Conservation (phyloP, 2,888 invertebrate species). For the Sclerodermus sp. region DNA sequence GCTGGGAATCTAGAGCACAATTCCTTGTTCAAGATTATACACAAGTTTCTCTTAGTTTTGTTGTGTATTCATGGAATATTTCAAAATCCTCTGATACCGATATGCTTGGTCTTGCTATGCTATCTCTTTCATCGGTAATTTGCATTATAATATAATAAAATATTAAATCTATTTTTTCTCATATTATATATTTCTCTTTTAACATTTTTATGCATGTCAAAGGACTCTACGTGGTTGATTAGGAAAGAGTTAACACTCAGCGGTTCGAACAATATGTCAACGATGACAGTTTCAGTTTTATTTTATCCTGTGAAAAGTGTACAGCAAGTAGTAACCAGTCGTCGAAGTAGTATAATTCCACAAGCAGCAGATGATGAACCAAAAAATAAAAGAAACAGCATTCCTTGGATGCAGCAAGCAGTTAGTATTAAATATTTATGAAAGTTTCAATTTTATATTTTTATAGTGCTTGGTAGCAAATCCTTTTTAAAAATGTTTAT, state of each 20-base stretch:
- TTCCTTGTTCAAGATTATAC: constrained; percentile 61
- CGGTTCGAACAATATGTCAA: constrained; percentile 44
- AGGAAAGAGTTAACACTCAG: constrained; percentile 44
- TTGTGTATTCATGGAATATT: constrained; percentile 61
- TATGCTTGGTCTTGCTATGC: constrained; percentile 59
- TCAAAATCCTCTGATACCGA: constrained; percentile 59
- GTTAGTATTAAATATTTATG: constrained; percentile 29
- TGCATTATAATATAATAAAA: too few species aligned
- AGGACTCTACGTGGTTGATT: constrained; percentile 48
- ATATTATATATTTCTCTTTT: too few species aligned
- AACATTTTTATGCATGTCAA: too few species aligned
- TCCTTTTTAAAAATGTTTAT: not conserved
- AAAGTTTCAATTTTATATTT: not conserved
- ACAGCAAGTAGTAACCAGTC: constrained; percentile 40
- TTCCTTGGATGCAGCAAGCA: constrained; percentile 57
- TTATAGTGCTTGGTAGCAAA: not conserved
- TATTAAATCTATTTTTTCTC: too few species aligned
- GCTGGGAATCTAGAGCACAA: constrained; percentile 60
- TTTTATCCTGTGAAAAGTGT: constrained; percentile 58
- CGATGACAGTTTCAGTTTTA: constrained; percentile 58
- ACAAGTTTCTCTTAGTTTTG: constrained; percentile 59
- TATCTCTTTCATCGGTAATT: constrained; percentile 56
- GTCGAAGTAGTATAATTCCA: constrained; percentile 41
- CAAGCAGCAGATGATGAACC: constrained; percentile 42
- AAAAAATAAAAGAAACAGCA: constrained; percentile 49